A percentile compares a stretch with the other conserved stretches of the same genome.
Evolutionary conservation across 1,140 invertebrate species (phyloP).

Genomic region (Meloidogyne hapla): DNA sequence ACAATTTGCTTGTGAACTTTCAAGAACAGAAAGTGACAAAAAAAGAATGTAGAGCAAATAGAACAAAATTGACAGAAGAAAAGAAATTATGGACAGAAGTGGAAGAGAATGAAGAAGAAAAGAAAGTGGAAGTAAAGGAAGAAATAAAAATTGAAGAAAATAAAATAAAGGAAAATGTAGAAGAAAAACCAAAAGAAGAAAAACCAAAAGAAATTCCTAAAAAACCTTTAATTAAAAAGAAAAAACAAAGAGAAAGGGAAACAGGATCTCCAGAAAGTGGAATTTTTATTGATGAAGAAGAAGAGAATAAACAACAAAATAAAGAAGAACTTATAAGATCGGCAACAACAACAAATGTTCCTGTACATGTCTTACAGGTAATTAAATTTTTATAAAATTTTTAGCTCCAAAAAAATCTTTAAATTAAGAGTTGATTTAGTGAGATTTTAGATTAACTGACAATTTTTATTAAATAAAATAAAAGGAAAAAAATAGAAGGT

Average conservation of each 20-base stretch:
- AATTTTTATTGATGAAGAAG: slow-evolving; percentile 28
- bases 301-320: neutral
- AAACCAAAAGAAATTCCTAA: neutral
- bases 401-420: too few species aligned
- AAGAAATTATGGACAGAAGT: slow-evolving; percentile 51
- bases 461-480: too few species aligned
- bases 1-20: slow-evolving; percentile 57
- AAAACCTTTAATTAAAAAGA: slow-evolving; percentile 5
- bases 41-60: slow-evolving; percentile 34
- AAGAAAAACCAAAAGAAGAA: neutral
- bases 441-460: too few species aligned
- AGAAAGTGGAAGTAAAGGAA: slow-evolving; percentile 48
- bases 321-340: neutral
- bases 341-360: slow-evolving; percentile 10
- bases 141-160: slow-evolving; percentile 35
- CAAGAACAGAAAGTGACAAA: slow-evolving; percentile 42
- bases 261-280: slow-evolving; percentile 19
- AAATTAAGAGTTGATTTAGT: too few species aligned
- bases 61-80: slow-evolving; percentile 50
- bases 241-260: slow-evolving; percentile 5
- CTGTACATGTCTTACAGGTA: slow-evolving; percentile 3
- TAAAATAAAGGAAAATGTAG: neutral
- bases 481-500: too few species aligned
- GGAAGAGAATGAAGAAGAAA: slow-evolving; percentile 31
- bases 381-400: neutral